A percentile compares a stretch with the other conserved stretches of the same genome.
Evolutionary conservation across 1,140 invertebrate species (phyloP).

Genomic region (Drosophila insularis): DNA sequence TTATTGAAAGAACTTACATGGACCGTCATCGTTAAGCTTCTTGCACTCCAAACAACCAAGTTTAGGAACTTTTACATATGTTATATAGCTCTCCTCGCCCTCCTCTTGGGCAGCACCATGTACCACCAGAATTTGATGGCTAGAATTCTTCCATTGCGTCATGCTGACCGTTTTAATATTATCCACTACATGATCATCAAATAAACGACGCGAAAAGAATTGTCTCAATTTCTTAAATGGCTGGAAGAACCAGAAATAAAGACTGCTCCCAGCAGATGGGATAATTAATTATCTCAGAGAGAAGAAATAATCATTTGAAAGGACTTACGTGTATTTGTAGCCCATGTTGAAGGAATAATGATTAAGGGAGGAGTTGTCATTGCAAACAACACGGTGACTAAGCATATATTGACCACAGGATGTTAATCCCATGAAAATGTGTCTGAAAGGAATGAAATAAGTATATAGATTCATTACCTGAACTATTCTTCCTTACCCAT

Average conservation of each 20-base stretch:
- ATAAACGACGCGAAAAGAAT: conserved; percentile 83
- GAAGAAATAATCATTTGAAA: not conserved
- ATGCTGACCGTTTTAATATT: conserved; percentile 84
- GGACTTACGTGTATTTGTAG: conserved; percentile 80
- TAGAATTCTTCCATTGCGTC: conserved; percentile 85
- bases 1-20: conserved; percentile 45
- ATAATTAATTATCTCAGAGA: not conserved
- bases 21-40: conserved; percentile 73
- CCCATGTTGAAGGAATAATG: conserved; percentile 78
- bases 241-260: conserved; percentile 81
- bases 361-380: conserved; percentile 81
- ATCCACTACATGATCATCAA: conserved; percentile 85
- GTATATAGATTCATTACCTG: not conserved
- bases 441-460: conserved; percentile 82
- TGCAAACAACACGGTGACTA: conserved; percentile 89
- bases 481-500: conserved; percentile 68
- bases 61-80: conserved; percentile 82
- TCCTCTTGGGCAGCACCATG: conserved; percentile 83
- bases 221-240: conserved; percentile 71
- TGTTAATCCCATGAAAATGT: conserved; percentile 96
- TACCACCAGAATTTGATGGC: conserved; percentile 84
- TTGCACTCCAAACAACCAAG: conserved; percentile 82
- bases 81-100: conserved; percentile 81
- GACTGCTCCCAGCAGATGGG: conserved; percentile 31
- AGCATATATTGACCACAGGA: conserved; percentile 95